Evolutionary conservation across 2,113 vertebrate genomes (phyloP).

Genomic region (Leuciscus idus): DNA sequence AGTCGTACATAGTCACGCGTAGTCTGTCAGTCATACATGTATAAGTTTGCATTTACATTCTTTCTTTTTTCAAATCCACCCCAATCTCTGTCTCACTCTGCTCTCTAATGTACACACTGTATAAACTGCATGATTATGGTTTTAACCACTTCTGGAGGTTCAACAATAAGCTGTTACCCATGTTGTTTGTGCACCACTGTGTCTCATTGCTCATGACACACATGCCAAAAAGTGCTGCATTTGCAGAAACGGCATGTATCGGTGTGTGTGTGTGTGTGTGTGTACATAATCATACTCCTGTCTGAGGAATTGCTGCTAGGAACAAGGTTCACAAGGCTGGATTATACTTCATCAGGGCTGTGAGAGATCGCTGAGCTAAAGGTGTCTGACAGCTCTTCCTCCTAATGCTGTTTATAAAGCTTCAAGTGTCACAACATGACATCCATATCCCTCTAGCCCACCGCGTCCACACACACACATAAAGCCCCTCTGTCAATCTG

Average conservation of each 20-base stretch:
- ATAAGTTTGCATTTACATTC: neutral
- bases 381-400: slow-evolving; percentile 46
- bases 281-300: neutral
- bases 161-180: neutral
- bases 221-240: slow-evolving; percentile 14
- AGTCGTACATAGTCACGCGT: neutral
- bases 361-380: slow-evolving; percentile 34
- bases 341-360: slow-evolving; percentile 45
- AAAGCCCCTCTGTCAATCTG: slow-evolving; percentile 26
- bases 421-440: slow-evolving; percentile 45
- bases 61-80: neutral
- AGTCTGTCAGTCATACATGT: neutral
- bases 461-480: neutral
- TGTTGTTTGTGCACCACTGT: slow-evolving; percentile 24
- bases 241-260: neutral
- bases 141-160: neutral
- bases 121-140: neutral
- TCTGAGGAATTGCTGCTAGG: slow-evolving; percentile 2
- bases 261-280: slow-evolving; percentile 4
- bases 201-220: slow-evolving; percentile 26
- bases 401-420: slow-evolving; percentile 47
- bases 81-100: neutral
- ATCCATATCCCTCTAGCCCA: slow-evolving; percentile 30
- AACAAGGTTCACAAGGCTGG: slow-evolving; percentile 7
- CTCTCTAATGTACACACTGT: neutral